phyloP scores from a whole-genome alignment of 2,797 vertebrate species.

The Prunella strophiata region DNA sequence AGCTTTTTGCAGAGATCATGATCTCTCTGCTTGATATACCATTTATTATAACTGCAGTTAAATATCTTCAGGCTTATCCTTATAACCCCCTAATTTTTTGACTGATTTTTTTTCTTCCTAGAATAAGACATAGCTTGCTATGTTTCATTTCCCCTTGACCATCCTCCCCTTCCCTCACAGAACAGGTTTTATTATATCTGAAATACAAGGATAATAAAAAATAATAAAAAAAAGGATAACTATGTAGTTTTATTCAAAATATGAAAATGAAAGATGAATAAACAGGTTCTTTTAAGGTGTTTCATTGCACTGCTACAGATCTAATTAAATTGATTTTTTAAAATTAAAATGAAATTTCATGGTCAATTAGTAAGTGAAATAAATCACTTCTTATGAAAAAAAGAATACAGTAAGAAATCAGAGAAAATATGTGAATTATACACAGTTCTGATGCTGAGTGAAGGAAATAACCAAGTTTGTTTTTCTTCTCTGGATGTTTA shows the following conservation, averaged over 20 bases:
- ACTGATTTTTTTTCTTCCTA: not conserved
- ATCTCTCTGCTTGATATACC: constrained; percentile 65
- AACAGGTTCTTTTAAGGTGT: constrained; percentile 28
- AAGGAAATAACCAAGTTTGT: not conserved
- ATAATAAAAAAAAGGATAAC: not conserved
- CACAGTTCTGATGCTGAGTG: not conserved
- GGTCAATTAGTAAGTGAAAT: constrained; percentile 46
- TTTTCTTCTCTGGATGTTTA: not conserved
- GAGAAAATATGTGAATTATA: constrained; percentile 19
- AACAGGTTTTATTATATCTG: constrained; percentile 21
- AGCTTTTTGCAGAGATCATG: constrained; percentile 55
- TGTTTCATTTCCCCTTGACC: not conserved
- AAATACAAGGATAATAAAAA: not conserved
- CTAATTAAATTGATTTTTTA: constrained; percentile 14
- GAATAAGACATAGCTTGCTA: constrained; percentile 27
- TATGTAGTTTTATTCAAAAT: not conserved
- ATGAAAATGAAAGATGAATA: constrained; percentile 31
- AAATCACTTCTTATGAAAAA: constrained; percentile 53
- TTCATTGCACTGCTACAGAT: not conserved
- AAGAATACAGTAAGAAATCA: constrained; percentile 6
- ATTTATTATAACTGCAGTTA: constrained; percentile 55
- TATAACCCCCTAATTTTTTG: constrained; percentile 54
- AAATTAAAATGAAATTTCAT: constrained; percentile 64
- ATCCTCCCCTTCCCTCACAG: not conserved
- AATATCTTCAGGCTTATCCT: constrained; percentile 67